Evolutionary conservation across 2,113 vertebrate species (phyloP), one percentile per base, ranked within the genome.

Genomic region (Sturnus vulgaris): DNA sequence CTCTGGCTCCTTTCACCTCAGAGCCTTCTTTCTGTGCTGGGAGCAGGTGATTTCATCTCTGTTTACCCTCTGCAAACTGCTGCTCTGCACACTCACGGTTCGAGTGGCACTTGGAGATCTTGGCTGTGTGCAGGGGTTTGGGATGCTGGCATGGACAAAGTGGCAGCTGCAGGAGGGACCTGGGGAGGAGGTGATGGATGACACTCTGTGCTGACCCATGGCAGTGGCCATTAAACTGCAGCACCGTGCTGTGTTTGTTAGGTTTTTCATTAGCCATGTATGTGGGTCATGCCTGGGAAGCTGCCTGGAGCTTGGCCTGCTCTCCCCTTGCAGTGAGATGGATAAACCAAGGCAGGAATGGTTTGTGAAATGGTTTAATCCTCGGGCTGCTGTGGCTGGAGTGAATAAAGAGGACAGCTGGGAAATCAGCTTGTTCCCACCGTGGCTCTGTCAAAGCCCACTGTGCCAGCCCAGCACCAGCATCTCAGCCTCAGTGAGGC

Each of bases 151-250:
- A 1, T 4, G 47, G 40, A n/a, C 79, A 11, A 3, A 17, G 8
- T 27, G 49, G 84, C 78, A 60, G 84, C 93, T 65, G 82, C 56
- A 25, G 91, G 75, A 39, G 4, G 21, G 10, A 42, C 85, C 85
- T 19, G 4, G 27, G 82, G 46, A 64, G 15, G 15, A 15, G 17
- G 47, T 11, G 70, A 1, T 4, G 7, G 84, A 2, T 55, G 85
- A 7, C 35, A 3, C 10, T 0, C 37, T 3, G 2, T 11, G 71
- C 96, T 28, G 53, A 1, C 47, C 87, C 56, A 0, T 2, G 4
- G 49, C 70, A 11, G 27, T 14, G 46, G 25, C 70, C 86, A 2
- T n/a, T 15, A 3, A n/a, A 8, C 21, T 22, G 31, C 24, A 5
- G 3, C 50, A 0, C 49, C 9, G 25, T 5, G 8, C 15, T 10